phyloP scores from a whole-genome alignment of 2,888 invertebrate species.

The Harmothoe impar region DNA sequence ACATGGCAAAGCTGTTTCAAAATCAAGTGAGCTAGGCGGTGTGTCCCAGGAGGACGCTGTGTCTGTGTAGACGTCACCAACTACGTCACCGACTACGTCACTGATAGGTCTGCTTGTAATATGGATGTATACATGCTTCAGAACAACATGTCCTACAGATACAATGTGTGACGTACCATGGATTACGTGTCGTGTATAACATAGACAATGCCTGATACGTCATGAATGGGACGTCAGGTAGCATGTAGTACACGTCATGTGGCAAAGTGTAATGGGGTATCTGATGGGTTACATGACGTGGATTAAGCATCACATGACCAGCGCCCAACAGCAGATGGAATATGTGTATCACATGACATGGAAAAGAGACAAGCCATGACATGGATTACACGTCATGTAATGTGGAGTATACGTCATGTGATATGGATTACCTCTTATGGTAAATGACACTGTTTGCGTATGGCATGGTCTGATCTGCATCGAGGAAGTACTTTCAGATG shows the following conservation, averaged over 20 bases:
- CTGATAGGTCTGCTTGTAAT: not conserved
- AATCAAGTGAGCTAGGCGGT: conserved; percentile 75
- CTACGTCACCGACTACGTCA: not conserved
- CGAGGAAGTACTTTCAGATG: too few relatives aligned
- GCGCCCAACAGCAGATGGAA: too few relatives aligned
- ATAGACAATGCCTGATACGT: too few relatives aligned
- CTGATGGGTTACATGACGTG: too few relatives aligned
- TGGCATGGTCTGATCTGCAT: not conserved
- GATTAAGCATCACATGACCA: too few relatives aligned
- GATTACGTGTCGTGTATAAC: too few relatives aligned
- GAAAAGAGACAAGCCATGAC: too few relatives aligned
- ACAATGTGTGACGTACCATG: too few relatives aligned
- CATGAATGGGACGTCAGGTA: not conserved
- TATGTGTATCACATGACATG: too few relatives aligned
- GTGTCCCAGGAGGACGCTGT: not conserved
- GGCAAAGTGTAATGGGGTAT: not conserved
- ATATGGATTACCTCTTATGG: not conserved
- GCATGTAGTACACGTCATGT: not conserved
- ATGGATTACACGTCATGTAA: not conserved
- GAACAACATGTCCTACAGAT: too few relatives aligned
- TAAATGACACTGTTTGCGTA: not conserved
- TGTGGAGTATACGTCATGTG: not conserved
- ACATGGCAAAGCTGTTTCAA: conserved; percentile 80
- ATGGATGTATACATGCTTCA: not conserved
- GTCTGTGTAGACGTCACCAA: not conserved